phyloP scores from a whole-genome alignment of 2,113 vertebrate genomes.

The Istiophorus platypterus region DNA sequence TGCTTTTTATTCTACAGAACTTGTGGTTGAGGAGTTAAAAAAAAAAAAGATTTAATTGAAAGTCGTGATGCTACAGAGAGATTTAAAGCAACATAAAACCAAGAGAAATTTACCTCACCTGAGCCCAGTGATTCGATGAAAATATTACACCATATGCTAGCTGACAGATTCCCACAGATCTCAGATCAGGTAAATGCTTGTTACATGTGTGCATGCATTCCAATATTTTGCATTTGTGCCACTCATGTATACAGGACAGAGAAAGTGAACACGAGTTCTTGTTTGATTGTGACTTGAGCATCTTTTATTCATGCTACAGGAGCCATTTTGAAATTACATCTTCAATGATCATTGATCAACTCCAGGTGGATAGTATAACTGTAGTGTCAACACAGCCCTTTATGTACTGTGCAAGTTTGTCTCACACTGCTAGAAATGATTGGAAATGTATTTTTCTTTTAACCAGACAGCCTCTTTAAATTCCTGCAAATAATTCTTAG shows the following conservation, averaged over 20 bases:
- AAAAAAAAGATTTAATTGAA: not conserved
- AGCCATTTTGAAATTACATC: slow-evolving; percentile 80
- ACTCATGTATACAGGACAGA: not conserved
- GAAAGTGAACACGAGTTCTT: slow-evolving; percentile 30
- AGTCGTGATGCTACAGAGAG: not conserved
- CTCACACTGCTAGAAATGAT: slow-evolving; percentile 43
- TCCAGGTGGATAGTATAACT: slow-evolving; percentile 58
- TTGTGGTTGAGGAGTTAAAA: not conserved
- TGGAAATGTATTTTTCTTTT: slow-evolving; percentile 48
- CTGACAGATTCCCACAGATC: not conserved
- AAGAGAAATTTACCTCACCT: not conserved
- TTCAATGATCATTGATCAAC: slow-evolving; percentile 80
- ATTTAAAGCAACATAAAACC: not conserved
- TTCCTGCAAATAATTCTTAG: slow-evolving; percentile 24
- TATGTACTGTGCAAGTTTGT: slow-evolving; percentile 49
- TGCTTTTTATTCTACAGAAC: not conserved
- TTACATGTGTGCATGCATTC: not conserved
- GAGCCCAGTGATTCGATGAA: not conserved
- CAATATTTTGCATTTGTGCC: slow-evolving; percentile 1
- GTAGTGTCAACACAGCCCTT: slow-evolving; percentile 62
- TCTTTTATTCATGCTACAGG: slow-evolving; percentile 81
- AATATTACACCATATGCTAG: not conserved
- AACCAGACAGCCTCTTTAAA: slow-evolving; percentile 49
- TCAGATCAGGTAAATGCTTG: not conserved
- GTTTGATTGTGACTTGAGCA: slow-evolving; percentile 52